Evolutionary conservation across 2,113 vertebrate species (phyloP).

Genomic region (Phylloscopus whistleri): DNA sequence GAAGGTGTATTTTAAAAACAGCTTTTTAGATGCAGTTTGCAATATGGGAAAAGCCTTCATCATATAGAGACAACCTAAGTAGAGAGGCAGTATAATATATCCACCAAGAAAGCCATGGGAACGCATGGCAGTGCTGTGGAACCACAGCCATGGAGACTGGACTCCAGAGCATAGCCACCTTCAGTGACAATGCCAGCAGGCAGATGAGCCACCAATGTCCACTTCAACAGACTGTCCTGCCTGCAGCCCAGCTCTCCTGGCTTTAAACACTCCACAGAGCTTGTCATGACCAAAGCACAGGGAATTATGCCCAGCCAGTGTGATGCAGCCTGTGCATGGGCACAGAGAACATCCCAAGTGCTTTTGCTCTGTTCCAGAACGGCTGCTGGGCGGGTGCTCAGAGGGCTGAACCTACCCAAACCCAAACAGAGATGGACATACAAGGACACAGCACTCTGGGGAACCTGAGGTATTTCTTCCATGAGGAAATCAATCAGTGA

Average conservation of each 20-base stretch:
- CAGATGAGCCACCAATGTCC: background rate
- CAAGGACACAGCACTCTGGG: background rate
- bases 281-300: background rate
- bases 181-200: background rate
- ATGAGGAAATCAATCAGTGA: background rate
- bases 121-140: rapidly evolving
- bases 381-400: rapidly evolving
- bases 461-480: background rate
- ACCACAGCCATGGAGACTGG: background rate
- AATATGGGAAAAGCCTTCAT: background rate
- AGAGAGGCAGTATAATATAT: background rate
- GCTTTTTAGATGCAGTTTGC: background rate
- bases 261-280: background rate
- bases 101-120: background rate
- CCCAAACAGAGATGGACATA: background rate
- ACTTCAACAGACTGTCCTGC: background rate
- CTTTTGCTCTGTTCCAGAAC: background rate
- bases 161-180: background rate
- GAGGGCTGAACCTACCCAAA: background rate
- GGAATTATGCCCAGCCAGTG: background rate
- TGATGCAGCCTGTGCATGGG: background rate
- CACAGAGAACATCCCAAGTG: background rate
- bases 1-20: background rate
- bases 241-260: background rate
- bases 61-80: background rate